Evolutionary conservation across 2,888 invertebrate genomes (phyloP).

Genomic region (Cremastinae sp.): DNA sequence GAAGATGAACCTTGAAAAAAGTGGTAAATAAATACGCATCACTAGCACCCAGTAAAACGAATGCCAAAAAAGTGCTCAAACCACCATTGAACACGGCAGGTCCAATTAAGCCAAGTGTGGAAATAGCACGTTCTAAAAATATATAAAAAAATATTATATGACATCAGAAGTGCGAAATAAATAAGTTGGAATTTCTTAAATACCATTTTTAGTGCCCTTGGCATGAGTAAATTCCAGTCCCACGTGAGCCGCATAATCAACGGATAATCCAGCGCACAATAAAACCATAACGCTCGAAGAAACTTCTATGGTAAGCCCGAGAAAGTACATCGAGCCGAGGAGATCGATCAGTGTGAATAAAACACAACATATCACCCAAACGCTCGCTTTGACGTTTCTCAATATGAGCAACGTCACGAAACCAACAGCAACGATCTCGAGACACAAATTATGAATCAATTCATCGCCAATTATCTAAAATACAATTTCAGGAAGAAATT

Average conservation of each 20-base stretch:
- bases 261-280: slow-evolving; percentile 81
- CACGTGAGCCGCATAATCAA: slow-evolving; percentile 82
- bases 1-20: slow-evolving; percentile 81
- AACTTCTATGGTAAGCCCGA: slow-evolving; percentile 81
- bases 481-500: not conserved
- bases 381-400: slow-evolving; percentile 78
- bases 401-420: slow-evolving; percentile 79
- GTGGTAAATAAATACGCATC: slow-evolving; percentile 81
- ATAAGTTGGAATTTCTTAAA: slow-evolving; percentile 34
- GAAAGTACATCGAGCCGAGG: slow-evolving; percentile 80
- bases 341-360: slow-evolving; percentile 80
- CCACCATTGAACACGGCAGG: slow-evolving; percentile 82
- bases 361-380: slow-evolving; percentile 80
- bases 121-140: slow-evolving; percentile 74
- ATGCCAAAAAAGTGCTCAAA: slow-evolving; percentile 81
- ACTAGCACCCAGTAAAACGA: slow-evolving; percentile 80
- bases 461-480: slow-evolving; percentile 77
- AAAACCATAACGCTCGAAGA: slow-evolving; percentile 81
- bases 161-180: not conserved
- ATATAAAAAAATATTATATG: slow-evolving; percentile 18
- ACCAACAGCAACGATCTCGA: slow-evolving; percentile 80
- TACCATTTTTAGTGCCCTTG: slow-evolving; percentile 79
- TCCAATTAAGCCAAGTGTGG: slow-evolving; percentile 80
- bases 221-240: slow-evolving; percentile 80
- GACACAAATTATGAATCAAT: slow-evolving; percentile 77